phyloP scores from a whole-genome alignment of 2,113 vertebrate genomes.

The Callospermophilus lateralis region DNA sequence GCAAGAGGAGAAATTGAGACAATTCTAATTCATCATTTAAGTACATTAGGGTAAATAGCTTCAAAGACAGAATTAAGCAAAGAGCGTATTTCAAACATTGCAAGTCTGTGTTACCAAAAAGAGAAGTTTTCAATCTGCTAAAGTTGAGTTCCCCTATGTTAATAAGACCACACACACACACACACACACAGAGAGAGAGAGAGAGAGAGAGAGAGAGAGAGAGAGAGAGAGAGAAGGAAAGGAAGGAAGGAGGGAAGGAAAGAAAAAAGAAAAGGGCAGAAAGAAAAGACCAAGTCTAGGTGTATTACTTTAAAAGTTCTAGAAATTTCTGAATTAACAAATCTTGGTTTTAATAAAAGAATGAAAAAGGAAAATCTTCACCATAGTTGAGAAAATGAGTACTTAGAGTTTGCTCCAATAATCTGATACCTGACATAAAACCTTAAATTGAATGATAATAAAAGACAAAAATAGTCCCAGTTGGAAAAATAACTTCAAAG shows the following conservation, averaged over 20 bases:
- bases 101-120: not conserved
- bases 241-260: not conserved
- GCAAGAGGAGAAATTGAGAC: conserved; percentile 20
- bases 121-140: conserved; percentile 62
- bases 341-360: conserved; percentile 55
- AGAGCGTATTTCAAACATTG: conserved; percentile 26
- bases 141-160: conserved; percentile 34
- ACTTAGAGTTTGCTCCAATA: conserved; percentile 42
- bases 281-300: conserved; percentile 33
- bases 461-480: conserved; percentile 41
- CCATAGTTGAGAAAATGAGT: conserved; percentile 16
- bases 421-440: conserved; percentile 63
- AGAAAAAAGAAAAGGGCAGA: not conserved
- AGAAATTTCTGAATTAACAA: conserved; percentile 48
- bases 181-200: no score
- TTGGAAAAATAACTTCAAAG: conserved; percentile 46
- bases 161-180: not conserved
- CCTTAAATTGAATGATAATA: conserved; percentile 41
- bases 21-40: conserved; percentile 4
- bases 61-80: conserved; percentile 43
- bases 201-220: no score
- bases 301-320: conserved; percentile 62
- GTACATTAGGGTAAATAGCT: not conserved
- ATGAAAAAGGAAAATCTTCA: conserved; percentile 42
- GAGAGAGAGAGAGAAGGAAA: no score